Conservation (phyloP, 2,888 invertebrate species). For the Dynastes hyllus region DNA sequence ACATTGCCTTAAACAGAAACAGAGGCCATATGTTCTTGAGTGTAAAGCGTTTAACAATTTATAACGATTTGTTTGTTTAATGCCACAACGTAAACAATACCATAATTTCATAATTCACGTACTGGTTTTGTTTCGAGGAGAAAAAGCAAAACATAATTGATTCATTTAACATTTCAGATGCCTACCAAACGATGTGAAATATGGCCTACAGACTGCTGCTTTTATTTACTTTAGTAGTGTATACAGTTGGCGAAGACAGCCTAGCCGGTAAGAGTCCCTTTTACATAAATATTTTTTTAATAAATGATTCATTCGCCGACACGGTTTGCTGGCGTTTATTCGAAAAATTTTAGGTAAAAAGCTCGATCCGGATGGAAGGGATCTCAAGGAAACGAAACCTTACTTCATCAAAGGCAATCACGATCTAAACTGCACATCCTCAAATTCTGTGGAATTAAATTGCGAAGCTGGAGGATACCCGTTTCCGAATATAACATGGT, state of each 20-base stretch:
- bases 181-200: conserved; percentile 34
- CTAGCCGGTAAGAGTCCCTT: conserved; percentile 1
- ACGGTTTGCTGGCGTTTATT: no score
- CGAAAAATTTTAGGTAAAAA: conserved; percentile 6
- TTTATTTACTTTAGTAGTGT: conserved; percentile 28
- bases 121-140: neutral
- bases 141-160: conserved; percentile 4
- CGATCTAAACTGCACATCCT: conserved; percentile 12
- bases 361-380: neutral
- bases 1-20: neutral
- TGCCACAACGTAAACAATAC: conserved; percentile 9
- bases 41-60: conserved; percentile 13
- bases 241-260: conserved; percentile 7
- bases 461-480: conserved; percentile 87
- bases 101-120: conserved; percentile 3
- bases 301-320: neutral
- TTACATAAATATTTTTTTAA: conserved; percentile 8
- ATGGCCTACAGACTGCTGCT: conserved; percentile 24
- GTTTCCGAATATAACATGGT: conserved; percentile 82
- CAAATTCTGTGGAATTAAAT: conserved; percentile 70
- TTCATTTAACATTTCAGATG: conserved; percentile 30
- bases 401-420: conserved; percentile 7
- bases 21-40: conserved; percentile 1
- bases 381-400: conserved; percentile 15
- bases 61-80: conserved; percentile 10